Conservation (phyloP, 2,797 vertebrate species). For the Melanotaenia boesemani region DNA sequence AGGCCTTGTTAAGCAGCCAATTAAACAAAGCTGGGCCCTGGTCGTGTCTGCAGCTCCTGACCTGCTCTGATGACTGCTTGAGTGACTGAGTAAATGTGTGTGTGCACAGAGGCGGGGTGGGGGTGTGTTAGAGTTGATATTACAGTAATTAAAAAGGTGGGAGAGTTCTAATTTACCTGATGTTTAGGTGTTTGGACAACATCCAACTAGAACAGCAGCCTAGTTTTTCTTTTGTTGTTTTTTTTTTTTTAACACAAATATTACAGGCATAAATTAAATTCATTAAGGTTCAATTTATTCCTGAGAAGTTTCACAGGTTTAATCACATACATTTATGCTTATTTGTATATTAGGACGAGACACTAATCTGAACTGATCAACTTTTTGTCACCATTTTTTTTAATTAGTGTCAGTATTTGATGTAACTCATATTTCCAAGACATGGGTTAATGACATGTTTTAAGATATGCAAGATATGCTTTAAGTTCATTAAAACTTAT, state of each 20-base stretch:
- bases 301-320: not conserved
- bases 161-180: constrained; percentile 59
- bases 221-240: not conserved
- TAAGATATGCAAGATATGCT: too few relatives aligned
- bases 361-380: not conserved
- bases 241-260: constrained; percentile 19
- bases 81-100: constrained; percentile 38
- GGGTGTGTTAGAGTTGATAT: constrained; percentile 52
- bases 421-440: too few relatives aligned
- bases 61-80: constrained; percentile 63
- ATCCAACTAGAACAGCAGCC: constrained; percentile 21
- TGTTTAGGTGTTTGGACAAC: constrained; percentile 40
- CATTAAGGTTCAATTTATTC: constrained; percentile 12
- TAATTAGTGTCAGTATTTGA: too few relatives aligned
- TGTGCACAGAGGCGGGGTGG: not conserved
- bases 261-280: constrained; percentile 7
- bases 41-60: constrained; percentile 62
- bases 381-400: not conserved
- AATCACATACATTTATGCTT: not conserved
- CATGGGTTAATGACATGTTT: too few relatives aligned
- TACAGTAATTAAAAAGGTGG: constrained; percentile 66
- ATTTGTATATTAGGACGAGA: not conserved
- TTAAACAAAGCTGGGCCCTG: constrained; percentile 72
- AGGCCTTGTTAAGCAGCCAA: constrained; percentile 79
- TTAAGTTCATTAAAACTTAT: too few relatives aligned